These are phyloP conservation scores for Seira ritae DNA, from an alignment of 2,888 invertebrate species.

Conservation along the genomic window DNA sequence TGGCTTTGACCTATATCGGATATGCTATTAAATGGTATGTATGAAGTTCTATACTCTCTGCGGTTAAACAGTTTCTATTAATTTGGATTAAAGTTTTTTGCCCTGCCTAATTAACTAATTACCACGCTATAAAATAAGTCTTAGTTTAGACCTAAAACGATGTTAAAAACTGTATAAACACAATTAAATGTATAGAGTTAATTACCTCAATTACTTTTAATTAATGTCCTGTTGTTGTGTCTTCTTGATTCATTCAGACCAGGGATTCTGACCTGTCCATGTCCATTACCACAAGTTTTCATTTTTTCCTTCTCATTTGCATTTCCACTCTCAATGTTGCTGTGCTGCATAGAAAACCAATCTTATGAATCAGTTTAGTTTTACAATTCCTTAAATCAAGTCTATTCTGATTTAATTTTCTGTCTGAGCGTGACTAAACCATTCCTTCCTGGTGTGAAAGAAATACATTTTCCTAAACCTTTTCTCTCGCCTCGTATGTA, in stretches of 20 bases:
- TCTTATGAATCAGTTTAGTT: no score
- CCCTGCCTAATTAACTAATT: slow-evolving; percentile 9
- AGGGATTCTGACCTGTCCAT: background rate
- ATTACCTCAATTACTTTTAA: background rate
- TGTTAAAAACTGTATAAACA: background rate
- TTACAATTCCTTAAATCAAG: no score
- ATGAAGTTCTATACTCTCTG: background rate
- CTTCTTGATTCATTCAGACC: background rate
- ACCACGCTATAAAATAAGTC: slow-evolving; percentile 1
- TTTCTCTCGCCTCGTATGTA: no score
- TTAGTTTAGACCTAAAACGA: background rate
- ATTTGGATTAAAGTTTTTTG: background rate
- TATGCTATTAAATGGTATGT: background rate
- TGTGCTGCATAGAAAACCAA: no score
- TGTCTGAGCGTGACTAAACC: background rate
- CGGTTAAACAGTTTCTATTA: background rate
- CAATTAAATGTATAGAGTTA: background rate
- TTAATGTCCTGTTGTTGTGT: background rate
- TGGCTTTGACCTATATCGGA: background rate
- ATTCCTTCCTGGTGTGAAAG: background rate
- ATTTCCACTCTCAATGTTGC: background rate
- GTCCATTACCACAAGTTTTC: background rate
- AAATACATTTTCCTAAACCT: no score
- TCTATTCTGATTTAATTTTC: no score
- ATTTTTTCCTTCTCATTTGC: slow-evolving; percentile 4